Evolutionary conservation across 2,888 invertebrate species (phyloP), one percentile per base, ranked within the genome.

Genomic region (Capitulum mitella): DNA sequence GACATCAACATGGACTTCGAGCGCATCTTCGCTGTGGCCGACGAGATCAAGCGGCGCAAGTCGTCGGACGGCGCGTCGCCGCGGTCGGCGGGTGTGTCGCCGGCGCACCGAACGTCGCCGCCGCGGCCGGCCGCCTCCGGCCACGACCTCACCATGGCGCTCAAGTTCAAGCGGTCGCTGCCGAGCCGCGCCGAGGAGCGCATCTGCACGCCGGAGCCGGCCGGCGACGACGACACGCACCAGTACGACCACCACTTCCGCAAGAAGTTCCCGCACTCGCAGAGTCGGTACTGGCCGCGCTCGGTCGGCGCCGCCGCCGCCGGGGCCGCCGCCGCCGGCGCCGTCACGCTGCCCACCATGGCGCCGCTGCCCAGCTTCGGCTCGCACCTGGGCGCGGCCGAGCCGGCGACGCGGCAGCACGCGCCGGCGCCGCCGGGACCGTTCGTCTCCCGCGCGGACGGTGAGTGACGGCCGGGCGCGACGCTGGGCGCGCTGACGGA

Each of bases 151-250:
- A 80, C 78, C 29, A 34, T 81, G 61, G 75, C 78, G 40, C 77
- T 78, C 61, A 80, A 79, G 51, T 70, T 79, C 43, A 34, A 61
- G 12, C 80, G 80, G 22, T 80, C 81, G 32, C 70, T 79, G 37
- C 80, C 80, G 29, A 76, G 78, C 48, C 80, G 81, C 32, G 79
- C 80, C 64, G 82, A 82, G 51, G 81, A 81, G 64, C 78, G 80
- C 51, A 78, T 51, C 76, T 79, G 79, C 78, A 82, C 80, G 78
- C 80, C 79, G 51, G 81, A 80, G 78, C 79, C 16, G 78, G 78
- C 51, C 77, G 80, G 6, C 79, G 80, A 82, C 87, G 70, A 51
- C 37, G 51, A 70, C 16, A 16, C 34, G 37, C 51, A 51, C 51
- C 70, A 40, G 19, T 78, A 61, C 70, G 46, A 74, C 74, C 78